A percentile compares a stretch with the other conserved stretches of the same genome.
Conservation (phyloP, 2,888 invertebrate species). For the Rugalucina vietnamica region DNA sequence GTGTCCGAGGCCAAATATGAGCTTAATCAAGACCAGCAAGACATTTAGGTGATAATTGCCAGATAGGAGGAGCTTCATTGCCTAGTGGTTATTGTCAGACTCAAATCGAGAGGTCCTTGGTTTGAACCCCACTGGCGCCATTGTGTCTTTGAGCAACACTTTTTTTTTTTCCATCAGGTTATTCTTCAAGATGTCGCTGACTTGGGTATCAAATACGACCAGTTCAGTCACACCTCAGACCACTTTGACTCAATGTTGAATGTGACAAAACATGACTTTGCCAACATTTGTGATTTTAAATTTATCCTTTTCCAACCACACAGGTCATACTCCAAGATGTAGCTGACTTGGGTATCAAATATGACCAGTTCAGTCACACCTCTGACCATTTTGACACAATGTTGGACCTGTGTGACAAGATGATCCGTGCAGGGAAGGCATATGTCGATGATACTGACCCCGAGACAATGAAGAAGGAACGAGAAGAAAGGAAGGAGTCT, state of each 20-base stretch:
- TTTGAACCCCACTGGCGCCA: too few relatives aligned
- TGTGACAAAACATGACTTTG: too few relatives aligned
- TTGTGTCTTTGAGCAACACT: too few relatives aligned
- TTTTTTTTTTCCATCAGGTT: too few relatives aligned
- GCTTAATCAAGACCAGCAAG: too few relatives aligned
- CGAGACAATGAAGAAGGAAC: constrained; percentile 96
- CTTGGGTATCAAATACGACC: constrained; percentile 95
- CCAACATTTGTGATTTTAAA: too few relatives aligned
- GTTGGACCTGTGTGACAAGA: constrained; percentile 93
- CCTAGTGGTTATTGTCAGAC: too few relatives aligned
- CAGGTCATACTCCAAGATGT: constrained; percentile 95
- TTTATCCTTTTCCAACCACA: too few relatives aligned
- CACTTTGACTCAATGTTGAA: constrained; percentile 98
- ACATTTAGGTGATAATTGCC: too few relatives aligned
- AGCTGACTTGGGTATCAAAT: constrained; percentile 94
- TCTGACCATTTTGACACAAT: constrained; percentile 98
- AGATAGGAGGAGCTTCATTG: too few relatives aligned
- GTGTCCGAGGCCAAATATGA: too few relatives aligned
- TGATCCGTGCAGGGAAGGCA: constrained; percentile 95
- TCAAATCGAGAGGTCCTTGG: too few relatives aligned
- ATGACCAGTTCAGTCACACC: constrained; percentile 96
- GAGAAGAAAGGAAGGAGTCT: constrained; percentile 95
- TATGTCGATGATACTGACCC: constrained; percentile 98
- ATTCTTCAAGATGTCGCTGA: constrained; percentile 96
- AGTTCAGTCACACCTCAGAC: constrained; percentile 97